phyloP scores from a whole-genome alignment of 2,797 vertebrate species.

The Diplodus puntazzo region DNA sequence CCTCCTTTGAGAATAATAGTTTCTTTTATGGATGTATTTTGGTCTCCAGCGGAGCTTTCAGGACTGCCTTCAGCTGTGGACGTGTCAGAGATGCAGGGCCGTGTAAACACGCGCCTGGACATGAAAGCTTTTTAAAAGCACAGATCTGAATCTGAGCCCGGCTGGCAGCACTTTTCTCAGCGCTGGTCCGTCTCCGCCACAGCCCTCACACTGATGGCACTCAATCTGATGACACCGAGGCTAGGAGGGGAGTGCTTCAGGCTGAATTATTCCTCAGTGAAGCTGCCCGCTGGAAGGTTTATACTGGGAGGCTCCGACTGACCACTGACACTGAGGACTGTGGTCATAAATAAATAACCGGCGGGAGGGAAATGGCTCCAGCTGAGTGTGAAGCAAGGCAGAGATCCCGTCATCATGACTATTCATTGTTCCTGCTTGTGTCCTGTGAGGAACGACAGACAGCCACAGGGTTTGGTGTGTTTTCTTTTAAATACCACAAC shows the following conservation, averaged over 20 bases:
- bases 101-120: slow-evolving; percentile 40
- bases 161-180: slow-evolving; percentile 30
- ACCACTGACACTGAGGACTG: background rate
- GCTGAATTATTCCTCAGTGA: slow-evolving; percentile 37
- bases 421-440: too few relatives aligned
- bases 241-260: slow-evolving; percentile 23
- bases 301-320: background rate
- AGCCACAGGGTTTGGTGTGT: too few relatives aligned
- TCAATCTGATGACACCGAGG: slow-evolving; percentile 13
- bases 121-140: slow-evolving; percentile 55
- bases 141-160: slow-evolving; percentile 18
- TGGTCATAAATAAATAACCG: background rate
- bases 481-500: too few relatives aligned
- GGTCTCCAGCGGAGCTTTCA: slow-evolving; percentile 31
- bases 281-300: slow-evolving; percentile 6
- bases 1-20: background rate
- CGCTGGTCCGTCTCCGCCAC: background rate
- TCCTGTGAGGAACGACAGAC: too few relatives aligned
- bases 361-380: background rate
- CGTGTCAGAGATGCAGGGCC: slow-evolving; percentile 9
- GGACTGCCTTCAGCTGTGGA: slow-evolving; percentile 12
- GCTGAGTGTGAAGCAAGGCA: background rate
- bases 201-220: slow-evolving; percentile 8
- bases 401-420: too few relatives aligned
- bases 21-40: slow-evolving; percentile 25